Base-by-base conservation (phyloP, 2,113 vertebrate species). In the Ceuthmochares aereus region DNA sequence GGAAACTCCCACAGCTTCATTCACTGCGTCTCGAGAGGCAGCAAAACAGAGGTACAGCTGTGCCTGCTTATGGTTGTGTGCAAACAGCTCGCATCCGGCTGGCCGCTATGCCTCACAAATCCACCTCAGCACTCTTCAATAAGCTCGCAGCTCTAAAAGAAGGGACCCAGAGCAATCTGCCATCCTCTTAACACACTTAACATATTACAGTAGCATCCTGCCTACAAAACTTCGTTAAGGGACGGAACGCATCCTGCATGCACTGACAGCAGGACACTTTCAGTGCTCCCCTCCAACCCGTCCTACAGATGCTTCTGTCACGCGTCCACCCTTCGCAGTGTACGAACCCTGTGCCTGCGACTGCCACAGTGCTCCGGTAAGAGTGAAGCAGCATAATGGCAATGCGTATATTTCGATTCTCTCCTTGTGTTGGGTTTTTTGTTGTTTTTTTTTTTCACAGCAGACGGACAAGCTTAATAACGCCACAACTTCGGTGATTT, bases 401-500 rank as follows among this genome's bases (percentile, higher is more conserved):
- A 47, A 92, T 76, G 79, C 12, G 40, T 12, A 40, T 40, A 40
- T 80, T 97, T 97, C 82, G 89, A 20, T 96, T 95, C 96, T 96
- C 84, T 93, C 84, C 85, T 89, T 70, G 91, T 40, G 40, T 40
- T 40, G 76, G 94, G 43, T 45, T 45, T 90, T 96, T n/a, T n/a
- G n/a, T n/a, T 9, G 12, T 87, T 87, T 95, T 95, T 64, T 96
- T 95, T 66, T 97, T 94, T 87, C 59, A 76, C 40, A 22, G 86
- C 84, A 96, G 77, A 84, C 64, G 9, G 23, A 97, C 85, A 96
- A 97, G 95, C 20, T 94, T 95, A 97, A 52, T 64, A 93, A 97
- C 82, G 81, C 76, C 37, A 91, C 96, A 95, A 88, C 68, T 98
- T 96, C 96, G 79, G 74, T 95, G 84, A 96, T 92, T 54, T 54